Percentiles rank a stretch among this genome's conserved stretches.
Evolutionary conservation across 2,113 vertebrate species (phyloP).

Genomic region (Mesoclemmys tuberculata): DNA sequence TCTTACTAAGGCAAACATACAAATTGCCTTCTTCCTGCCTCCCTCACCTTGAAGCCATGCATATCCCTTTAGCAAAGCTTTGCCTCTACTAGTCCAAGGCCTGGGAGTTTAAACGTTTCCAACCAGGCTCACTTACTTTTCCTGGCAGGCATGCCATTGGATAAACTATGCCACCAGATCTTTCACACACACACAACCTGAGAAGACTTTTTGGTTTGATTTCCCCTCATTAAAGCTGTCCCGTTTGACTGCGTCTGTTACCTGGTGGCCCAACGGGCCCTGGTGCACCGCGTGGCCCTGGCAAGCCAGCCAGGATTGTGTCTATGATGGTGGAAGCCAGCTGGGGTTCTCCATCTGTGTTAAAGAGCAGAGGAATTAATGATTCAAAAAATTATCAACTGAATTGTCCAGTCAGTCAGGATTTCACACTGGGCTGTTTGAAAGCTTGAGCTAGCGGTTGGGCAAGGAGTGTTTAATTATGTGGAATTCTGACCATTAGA

Average conservation of each 20-base stretch:
- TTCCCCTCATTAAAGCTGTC: background rate
- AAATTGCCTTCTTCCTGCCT: background rate
- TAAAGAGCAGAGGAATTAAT: conserved; percentile 14
- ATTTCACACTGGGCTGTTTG: background rate
- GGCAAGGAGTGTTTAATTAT: background rate
- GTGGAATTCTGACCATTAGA: fast-evolving
- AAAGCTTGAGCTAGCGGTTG: background rate
- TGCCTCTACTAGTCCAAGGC: background rate
- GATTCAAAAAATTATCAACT: background rate
- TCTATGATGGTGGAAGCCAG: conserved; percentile 80
- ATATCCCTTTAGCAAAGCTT: background rate
- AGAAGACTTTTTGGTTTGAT: background rate
- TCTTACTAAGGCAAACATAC: background rate
- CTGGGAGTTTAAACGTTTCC: background rate
- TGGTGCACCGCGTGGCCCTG: conserved; percentile 80
- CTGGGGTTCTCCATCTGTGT: conserved; percentile 76
- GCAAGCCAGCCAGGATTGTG: conserved; percentile 80
- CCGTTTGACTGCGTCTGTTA: background rate
- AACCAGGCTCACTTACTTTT: background rate
- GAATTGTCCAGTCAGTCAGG: background rate
- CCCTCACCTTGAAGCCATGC: background rate
- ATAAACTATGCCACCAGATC: background rate
- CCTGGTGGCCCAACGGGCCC: conserved; percentile 80
- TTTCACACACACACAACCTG: background rate
- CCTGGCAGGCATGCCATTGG: background rate